These are phyloP conservation scores for Mylabris phalerata DNA, from an alignment of 1,140 invertebrate genomes.

Conservation along the genomic window DNA sequence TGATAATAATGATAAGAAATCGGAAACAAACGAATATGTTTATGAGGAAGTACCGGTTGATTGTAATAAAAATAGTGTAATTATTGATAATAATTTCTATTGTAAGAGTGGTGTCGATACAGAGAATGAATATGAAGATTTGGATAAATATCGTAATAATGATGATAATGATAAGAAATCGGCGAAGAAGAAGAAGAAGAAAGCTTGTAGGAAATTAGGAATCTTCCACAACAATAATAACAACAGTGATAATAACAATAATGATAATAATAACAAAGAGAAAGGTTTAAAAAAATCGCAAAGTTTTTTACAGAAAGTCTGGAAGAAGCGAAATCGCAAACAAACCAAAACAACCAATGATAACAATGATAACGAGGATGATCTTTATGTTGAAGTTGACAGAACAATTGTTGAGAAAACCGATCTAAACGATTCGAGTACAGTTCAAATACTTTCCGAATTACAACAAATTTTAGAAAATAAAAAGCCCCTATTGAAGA, in stretches of 20 bases:
- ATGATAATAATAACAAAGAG: conserved; percentile 10
- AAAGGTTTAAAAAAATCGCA: conserved; percentile 20
- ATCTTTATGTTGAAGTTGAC: conserved; percentile 22
- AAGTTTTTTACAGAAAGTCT: conserved; percentile 28
- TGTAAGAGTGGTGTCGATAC: not conserved
- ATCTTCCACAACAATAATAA: conserved; percentile 4
- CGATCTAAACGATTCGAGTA: conserved; percentile 9
- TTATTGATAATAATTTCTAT: not conserved
- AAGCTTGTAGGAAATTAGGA: not conserved
- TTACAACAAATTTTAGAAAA: conserved; percentile 24
- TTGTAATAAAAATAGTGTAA: conserved; percentile 4
- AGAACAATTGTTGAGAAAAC: conserved; percentile 15
- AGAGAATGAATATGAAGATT: conserved; percentile 9
- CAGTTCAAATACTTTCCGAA: conserved; percentile 21
- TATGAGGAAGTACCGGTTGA: not conserved
- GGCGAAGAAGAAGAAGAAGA: not conserved
- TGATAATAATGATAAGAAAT: not conserved
- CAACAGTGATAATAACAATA: conserved; percentile 8
- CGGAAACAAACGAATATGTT: not conserved
- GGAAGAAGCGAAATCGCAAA: conserved; percentile 18
- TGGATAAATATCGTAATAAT: not conserved
- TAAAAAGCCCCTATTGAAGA: conserved; percentile 13
- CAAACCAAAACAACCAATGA: conserved; percentile 19
- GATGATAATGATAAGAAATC: not conserved
- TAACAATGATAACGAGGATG: conserved; percentile 3